Conservation (phyloP, 2,113 vertebrate species). For the Gracilinanus agilis region DNA sequence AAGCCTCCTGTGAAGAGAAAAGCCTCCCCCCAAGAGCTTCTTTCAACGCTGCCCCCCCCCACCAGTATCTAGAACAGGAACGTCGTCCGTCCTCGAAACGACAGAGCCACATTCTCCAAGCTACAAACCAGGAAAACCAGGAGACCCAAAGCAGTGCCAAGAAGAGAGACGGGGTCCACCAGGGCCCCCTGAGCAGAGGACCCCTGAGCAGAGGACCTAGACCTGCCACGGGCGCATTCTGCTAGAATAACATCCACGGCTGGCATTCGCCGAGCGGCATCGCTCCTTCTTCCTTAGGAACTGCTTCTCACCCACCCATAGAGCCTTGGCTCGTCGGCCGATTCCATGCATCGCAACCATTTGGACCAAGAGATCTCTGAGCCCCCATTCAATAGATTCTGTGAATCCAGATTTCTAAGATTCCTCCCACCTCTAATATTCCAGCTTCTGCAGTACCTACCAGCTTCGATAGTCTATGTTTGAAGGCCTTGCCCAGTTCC, state of each 20-base stretch:
- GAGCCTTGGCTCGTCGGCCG: no score
- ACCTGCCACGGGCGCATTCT: neutral
- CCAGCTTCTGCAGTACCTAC: neutral
- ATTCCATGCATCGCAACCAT: neutral
- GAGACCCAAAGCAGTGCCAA: neutral
- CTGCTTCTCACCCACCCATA: neutral
- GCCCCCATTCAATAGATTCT: neutral
- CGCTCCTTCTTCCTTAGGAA: no score
- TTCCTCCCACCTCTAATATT: neutral
- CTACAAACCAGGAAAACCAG: neutral
- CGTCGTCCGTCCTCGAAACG: no score
- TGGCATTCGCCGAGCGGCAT: no score
- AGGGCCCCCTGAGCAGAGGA: neutral
- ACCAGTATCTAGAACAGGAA: neutral
- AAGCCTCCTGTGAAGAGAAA: neutral
- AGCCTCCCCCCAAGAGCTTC: neutral
- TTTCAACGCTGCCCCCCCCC: no score
- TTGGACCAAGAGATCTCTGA: neutral
- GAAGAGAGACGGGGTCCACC: neutral
- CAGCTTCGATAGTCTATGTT: neutral
- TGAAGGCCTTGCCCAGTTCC: no score
- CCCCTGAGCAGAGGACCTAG: neutral
- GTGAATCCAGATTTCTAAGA: neutral
- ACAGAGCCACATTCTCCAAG: no score
- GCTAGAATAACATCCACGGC: no score